A percentile compares a stretch with the other conserved stretches of the same genome.
These are phyloP conservation scores for Rhinichthys klamathensis DNA, from an alignment of 2,113 vertebrate species.

Conservation along the genomic window DNA sequence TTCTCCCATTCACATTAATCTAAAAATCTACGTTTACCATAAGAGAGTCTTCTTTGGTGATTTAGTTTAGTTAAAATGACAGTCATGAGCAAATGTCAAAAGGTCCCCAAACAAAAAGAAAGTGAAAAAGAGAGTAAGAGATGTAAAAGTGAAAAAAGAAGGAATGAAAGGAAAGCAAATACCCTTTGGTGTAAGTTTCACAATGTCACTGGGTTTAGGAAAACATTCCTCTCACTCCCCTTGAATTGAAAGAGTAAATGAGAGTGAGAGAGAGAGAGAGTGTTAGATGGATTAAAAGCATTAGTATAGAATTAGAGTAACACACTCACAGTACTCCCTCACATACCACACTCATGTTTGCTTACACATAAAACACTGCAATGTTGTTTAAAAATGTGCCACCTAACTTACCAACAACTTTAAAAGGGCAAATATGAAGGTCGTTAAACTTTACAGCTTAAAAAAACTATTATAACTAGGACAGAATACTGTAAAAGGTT, in stretches of 20 bases:
- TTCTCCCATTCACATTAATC: background rate
- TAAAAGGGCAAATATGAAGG: background rate
- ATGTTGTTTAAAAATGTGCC: constrained; percentile 7
- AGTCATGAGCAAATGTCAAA: background rate
- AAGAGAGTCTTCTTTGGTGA: background rate
- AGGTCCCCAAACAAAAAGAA: background rate
- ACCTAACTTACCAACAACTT: background rate
- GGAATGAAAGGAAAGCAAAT: constrained; percentile 71
- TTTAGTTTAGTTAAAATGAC: background rate
- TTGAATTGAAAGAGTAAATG: constrained; percentile 63
- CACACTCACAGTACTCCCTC: background rate
- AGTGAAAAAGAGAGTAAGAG: constrained; percentile 13
- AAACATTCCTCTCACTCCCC: constrained; percentile 75
- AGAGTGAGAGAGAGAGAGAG: constrained; percentile 17
- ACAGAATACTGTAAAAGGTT: background rate
- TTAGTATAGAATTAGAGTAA: constrained; percentile 27
- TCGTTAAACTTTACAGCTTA: background rate
- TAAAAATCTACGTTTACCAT: background rate
- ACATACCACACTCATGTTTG: constrained; percentile 42
- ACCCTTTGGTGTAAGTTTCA: constrained; percentile 67
- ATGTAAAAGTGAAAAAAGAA: constrained; percentile 41
- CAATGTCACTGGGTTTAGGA: constrained; percentile 78
- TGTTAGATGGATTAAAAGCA: constrained; percentile 15
- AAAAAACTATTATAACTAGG: background rate
- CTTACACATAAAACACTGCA: constrained; percentile 36